phyloP scores from a whole-genome alignment of 2,888 invertebrate species.

The Dromius quadrimaculatus region DNA sequence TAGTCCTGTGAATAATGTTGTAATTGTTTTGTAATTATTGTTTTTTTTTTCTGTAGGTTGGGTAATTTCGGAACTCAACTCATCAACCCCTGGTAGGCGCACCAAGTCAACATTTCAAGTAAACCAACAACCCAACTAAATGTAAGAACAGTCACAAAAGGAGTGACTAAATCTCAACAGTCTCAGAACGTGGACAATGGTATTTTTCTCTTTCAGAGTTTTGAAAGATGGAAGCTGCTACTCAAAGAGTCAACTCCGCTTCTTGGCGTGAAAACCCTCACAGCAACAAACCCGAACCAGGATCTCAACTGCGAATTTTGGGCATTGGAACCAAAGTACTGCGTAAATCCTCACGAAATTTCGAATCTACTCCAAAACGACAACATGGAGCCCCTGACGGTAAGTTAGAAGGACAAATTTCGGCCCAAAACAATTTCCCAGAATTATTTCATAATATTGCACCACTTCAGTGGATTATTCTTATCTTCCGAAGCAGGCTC shows the following conservation, averaged over 20 bases:
- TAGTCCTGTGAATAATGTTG: too few relatives aligned
- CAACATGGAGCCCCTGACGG: conserved; percentile 22
- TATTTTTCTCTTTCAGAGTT: conserved; percentile 59
- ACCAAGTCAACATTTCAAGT: conserved; percentile 68
- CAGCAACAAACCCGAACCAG: conserved; percentile 16
- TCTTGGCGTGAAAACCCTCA: conserved; percentile 67
- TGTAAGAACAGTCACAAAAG: conserved; percentile 55
- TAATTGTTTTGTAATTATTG: conserved; percentile 48
- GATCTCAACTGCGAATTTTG: conserved; percentile 57
- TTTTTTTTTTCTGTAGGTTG: conserved; percentile 66
- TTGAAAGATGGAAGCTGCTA: conserved; percentile 63
- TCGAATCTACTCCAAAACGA: conserved; percentile 46
- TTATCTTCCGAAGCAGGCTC: conserved; percentile 2
- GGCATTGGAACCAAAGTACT: conserved; percentile 58
- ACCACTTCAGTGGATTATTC: not conserved
- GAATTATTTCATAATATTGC: conserved; percentile 11
- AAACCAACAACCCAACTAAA: conserved; percentile 61
- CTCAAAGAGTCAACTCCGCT: conserved; percentile 63
- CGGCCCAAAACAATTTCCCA: not conserved
- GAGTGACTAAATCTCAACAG: conserved; percentile 54
- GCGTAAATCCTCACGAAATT: conserved; percentile 62
- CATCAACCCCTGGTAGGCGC: conserved; percentile 65
- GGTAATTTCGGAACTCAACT: conserved; percentile 66
- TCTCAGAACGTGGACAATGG: conserved; percentile 15
- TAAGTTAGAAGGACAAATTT: not conserved